These are phyloP conservation scores for Anser brachyrhynchus DNA, from an alignment of 2,113 vertebrate species.

Conservation along the genomic window DNA sequence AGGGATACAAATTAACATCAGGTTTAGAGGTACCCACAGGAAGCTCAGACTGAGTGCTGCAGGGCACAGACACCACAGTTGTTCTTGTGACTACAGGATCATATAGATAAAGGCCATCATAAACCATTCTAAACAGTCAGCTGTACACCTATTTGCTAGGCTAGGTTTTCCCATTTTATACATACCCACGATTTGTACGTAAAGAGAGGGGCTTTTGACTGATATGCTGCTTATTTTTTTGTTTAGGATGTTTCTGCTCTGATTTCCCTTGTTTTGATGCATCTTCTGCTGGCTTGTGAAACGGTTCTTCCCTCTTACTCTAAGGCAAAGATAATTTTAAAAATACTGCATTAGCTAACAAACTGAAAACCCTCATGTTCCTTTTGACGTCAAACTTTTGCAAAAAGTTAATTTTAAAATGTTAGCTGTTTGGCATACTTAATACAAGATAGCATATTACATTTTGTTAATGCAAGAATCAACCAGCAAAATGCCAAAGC, in stretches of 20 bases:
- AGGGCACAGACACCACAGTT: background rate
- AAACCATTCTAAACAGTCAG: background rate
- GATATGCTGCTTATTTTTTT: constrained; percentile 68
- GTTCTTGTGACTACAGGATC: background rate
- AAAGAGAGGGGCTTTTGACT: constrained; percentile 65
- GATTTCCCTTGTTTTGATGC: constrained; percentile 70
- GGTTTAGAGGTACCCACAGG: background rate
- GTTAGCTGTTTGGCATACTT: background rate
- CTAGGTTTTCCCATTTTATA: constrained; percentile 50
- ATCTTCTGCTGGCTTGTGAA: constrained; percentile 64
- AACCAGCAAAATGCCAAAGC: background rate
- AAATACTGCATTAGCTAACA: constrained; percentile 56
- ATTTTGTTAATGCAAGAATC: background rate
- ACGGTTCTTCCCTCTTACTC: constrained; percentile 72
- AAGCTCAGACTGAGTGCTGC: background rate
- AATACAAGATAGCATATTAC: background rate
- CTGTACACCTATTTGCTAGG: constrained; percentile 13
- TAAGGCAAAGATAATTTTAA: constrained; percentile 73
- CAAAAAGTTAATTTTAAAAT: background rate
- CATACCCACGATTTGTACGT: constrained; percentile 77
- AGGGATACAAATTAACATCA: background rate
- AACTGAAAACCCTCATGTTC: background rate
- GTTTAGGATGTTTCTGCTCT: constrained; percentile 72
- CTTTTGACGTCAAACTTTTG: background rate
- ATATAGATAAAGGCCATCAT: background rate